Conservation (phyloP, 2,113 vertebrate genomes). For the Euleptes europaea region DNA sequence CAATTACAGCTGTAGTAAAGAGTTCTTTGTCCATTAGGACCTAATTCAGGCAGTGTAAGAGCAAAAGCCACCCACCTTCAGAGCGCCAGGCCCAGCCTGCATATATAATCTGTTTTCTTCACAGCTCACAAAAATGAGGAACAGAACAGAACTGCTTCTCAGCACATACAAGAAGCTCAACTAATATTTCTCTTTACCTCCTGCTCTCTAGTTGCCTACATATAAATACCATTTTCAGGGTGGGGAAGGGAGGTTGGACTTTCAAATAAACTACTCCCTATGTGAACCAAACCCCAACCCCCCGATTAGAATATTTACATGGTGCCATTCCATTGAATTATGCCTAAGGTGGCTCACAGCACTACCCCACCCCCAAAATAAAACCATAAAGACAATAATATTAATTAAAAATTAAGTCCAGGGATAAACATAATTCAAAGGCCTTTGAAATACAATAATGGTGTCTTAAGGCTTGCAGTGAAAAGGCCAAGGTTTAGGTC, state of each 20-base stretch:
- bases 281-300: background rate
- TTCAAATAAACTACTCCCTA: background rate
- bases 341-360: too few species aligned
- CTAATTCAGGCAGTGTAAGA: background rate
- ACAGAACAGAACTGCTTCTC: background rate
- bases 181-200: too few species aligned
- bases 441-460: too few species aligned
- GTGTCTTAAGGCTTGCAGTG: too few species aligned
- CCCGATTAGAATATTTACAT: too few species aligned
- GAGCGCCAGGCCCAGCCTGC: background rate
- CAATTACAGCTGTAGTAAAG: background rate
- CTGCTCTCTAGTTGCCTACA: background rate
- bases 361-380: too few species aligned
- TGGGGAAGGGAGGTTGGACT: background rate
- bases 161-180: background rate
- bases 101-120: background rate
- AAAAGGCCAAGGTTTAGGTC: too few species aligned
- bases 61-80: conserved; percentile 1
- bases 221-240: background rate
- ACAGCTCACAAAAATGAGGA: background rate
- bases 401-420: too few species aligned
- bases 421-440: too few species aligned
- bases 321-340: too few species aligned
- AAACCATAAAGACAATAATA: too few species aligned
- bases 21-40: background rate